phyloP scores from a whole-genome alignment of 1,140 invertebrate genomes.

The Eumeta japonica region DNA sequence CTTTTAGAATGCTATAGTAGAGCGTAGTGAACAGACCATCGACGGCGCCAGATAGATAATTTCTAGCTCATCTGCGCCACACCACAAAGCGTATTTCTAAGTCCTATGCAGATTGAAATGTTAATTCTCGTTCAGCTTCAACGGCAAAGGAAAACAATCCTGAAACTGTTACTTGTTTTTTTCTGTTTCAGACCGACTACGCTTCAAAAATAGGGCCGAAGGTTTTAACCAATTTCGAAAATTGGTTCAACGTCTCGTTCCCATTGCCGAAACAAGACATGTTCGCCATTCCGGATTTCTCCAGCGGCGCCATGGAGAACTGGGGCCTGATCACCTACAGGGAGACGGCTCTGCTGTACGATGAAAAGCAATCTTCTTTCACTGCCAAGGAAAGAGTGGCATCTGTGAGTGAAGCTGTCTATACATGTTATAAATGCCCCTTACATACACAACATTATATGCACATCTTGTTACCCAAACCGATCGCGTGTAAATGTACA shows the following conservation, averaged over 20 bases:
- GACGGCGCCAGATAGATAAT: no score
- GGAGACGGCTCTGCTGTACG: conserved; percentile 70
- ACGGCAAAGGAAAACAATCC: no score
- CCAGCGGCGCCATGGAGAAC: conserved; percentile 81
- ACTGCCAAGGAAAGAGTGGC: conserved; percentile 65
- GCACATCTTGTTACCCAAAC: no score
- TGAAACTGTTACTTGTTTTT: conserved; percentile 4
- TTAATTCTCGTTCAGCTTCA: no score
- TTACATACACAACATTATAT: neutral
- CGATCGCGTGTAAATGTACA: no score
- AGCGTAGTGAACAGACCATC: no score
- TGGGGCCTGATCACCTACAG: conserved; percentile 66
- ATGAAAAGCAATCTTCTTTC: conserved; percentile 63
- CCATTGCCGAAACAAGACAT: conserved; percentile 64
- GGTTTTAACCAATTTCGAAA: conserved; percentile 68
- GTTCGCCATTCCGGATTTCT: conserved; percentile 72
- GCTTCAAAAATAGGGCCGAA: conserved; percentile 70
- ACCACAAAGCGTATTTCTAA: no score
- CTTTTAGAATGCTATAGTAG: no score
- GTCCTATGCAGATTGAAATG: no score
- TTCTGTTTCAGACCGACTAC: conserved; percentile 50
- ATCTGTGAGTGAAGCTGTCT: conserved; percentile 33
- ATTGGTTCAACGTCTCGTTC: conserved; percentile 53
- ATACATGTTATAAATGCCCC: neutral
- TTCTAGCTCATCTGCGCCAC: no score